Evolutionary conservation across 30 jellyfish, hydroid and myxozoan genomes (phyloP), one percentile per base, ranked within the genome.

Genomic region (Kudoa iwatai): DNA sequence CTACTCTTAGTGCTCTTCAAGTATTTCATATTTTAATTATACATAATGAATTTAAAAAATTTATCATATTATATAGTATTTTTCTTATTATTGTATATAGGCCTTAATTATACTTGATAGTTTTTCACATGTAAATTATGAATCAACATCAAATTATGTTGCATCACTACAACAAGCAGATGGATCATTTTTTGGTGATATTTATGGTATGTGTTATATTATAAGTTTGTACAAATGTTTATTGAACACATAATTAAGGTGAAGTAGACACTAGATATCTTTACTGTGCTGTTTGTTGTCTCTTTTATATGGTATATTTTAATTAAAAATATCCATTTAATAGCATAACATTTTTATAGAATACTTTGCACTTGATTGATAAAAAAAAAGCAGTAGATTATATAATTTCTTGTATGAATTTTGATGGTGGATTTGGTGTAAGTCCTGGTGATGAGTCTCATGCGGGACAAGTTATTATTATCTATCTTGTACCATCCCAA

Each of bases 361-460:
- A 59, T 23, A 44, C 42, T 39, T 39, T 61, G 44, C 84, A 60
- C 42, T 64, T 57, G 1, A 33, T 71, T 3, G 62, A 71, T 44
- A 58, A 49, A 16, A 53, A 23, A 15, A 61, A 62, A 45, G 87
- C 93, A 2, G 79, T 62, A 1, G 66, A 50, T 33, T 71, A 50
- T 41, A 62, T 71, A 18, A 53, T 55, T 3, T 17, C 62, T 15
- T 71, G 87, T 32, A 62, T 60, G 93, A 71, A 71, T 52, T 60
- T 71, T 42, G 93, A 62, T 55, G 93, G 93, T 10, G 93, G 93
- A 7, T 71, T 71, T 45, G 93, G 93, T 1, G 45, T 83, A 42
- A 64, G 54, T 2, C 93, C 93, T 2, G 87, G 87, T 20, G 61
- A 86, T 3, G 93, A 71, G 28, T 54, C 93, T 0, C 93, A 71